phyloP scores from a whole-genome alignment of 2,113 vertebrate species.

The Mobula birostris region DNA sequence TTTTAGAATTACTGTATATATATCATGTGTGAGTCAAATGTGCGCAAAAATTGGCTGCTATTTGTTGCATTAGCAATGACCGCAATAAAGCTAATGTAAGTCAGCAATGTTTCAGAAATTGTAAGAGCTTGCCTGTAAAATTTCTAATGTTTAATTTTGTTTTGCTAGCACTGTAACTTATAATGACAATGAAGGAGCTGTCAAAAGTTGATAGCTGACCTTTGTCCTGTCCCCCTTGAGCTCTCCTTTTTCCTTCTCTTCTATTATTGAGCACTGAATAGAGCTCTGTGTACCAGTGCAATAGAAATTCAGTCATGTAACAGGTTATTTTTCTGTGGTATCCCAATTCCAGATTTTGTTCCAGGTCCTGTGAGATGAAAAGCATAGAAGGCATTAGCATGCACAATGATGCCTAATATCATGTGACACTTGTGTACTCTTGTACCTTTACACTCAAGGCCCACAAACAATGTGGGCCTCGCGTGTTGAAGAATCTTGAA shows the following conservation, averaged over 20 bases:
- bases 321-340: background rate
- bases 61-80: background rate
- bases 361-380: too few species aligned
- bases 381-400: too few species aligned
- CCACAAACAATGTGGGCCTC: too few species aligned
- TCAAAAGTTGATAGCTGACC: background rate
- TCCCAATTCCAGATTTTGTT: too few species aligned
- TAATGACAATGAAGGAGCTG: background rate
- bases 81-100: background rate
- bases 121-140: background rate
- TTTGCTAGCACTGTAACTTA: background rate
- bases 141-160: background rate
- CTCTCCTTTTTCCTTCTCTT: constrained; percentile 17
- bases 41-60: constrained; percentile 7
- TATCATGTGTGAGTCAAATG: background rate
- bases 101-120: background rate
- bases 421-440: too few species aligned
- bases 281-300: background rate
- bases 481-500: too few species aligned
- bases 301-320: background rate
- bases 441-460: too few species aligned
- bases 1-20: background rate
- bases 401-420: too few species aligned
- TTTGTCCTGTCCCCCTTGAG: background rate
- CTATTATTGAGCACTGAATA: background rate